Percentiles rank a stretch among this genome's conserved stretches.
Conservation (phyloP, 1,140 invertebrate genomes). For the Bombus haemorrhoidalis region DNA sequence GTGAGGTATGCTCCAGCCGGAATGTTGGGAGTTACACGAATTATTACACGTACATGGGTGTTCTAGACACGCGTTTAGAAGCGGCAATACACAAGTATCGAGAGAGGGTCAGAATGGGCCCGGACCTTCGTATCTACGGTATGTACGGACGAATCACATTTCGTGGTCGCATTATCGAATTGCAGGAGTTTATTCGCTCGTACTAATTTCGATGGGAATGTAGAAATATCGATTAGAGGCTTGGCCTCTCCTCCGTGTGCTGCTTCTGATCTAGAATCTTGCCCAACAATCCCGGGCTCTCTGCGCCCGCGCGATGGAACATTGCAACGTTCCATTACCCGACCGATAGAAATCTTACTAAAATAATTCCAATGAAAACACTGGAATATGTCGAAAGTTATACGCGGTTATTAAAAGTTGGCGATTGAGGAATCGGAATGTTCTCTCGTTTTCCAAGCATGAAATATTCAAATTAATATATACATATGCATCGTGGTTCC, state of each 20-base stretch:
- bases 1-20: constrained; percentile 33
- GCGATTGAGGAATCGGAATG: too few relatives aligned
- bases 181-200: constrained; percentile 44
- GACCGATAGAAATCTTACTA: not conserved
- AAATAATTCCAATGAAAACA: not conserved
- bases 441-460: not conserved
- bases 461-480: not conserved
- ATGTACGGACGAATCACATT: constrained; percentile 28
- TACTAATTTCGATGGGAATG: constrained; percentile 42
- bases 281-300: not conserved
- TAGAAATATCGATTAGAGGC: constrained; percentile 31
- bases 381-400: not conserved
- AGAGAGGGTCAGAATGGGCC: not conserved
- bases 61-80: not conserved
- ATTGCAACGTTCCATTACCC: not conserved
- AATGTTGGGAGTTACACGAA: constrained; percentile 56
- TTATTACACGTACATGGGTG: constrained; percentile 16
- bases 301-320: constrained; percentile 19
- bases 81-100: not conserved
- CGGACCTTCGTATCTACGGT: constrained; percentile 27
- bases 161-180: constrained; percentile 47
- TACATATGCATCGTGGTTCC: not conserved
- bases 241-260: not conserved
- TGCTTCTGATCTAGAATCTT: constrained; percentile 40
- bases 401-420: not conserved